Base-by-base conservation (phyloP, 2,797 vertebrate genomes). In the Girardinus metallicus region DNA sequence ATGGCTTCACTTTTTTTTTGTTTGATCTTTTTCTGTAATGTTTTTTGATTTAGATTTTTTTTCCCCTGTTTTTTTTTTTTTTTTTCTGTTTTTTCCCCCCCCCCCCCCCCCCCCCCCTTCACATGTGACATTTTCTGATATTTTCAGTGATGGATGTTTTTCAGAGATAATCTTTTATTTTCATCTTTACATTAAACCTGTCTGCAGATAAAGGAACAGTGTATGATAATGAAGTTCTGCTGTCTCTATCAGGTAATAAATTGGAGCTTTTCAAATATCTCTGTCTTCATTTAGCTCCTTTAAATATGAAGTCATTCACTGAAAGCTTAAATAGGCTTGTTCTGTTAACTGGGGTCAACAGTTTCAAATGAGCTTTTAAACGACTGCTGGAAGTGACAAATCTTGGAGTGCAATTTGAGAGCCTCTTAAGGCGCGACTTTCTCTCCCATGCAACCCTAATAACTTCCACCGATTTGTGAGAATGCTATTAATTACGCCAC, bases 281-380 rank as follows among this genome's bases (percentile, higher is more conserved):
- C 39, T 16, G 47, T 80, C 74, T 91, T 91, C 71, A 91, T 79
- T 83, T 36, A 86, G 82, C 79, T 81, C 77, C 68, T 93, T 89
- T 88, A 85, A 92, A 93, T 91, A 79, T 82, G 80, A 85, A 90
- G 92, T 93, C 93, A 95, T 92, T 91, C 89, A 87, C 80, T 87
- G 72, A 88, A 78, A 90, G 90, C 90, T 89, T 88, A 93, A 90
- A 91, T 78, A 85, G 88, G 87, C 90, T 90, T 91, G 90, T 94
- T 93, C 92, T 87, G 92, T 85, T 95, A 93, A 95, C 92, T 82
- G 91, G 87, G 89, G 92, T 95, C 95, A 95, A 94, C 92, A 82
- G 90, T 91, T 93, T 93, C 89, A 94, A 95, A 95, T 90, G 86
- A 94, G 93, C 91, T 93, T 91, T 94, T 94, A 94, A 94, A 94